phyloP scores from a whole-genome alignment of 2,888 invertebrate species.

The Glaucopsyche alexis region DNA sequence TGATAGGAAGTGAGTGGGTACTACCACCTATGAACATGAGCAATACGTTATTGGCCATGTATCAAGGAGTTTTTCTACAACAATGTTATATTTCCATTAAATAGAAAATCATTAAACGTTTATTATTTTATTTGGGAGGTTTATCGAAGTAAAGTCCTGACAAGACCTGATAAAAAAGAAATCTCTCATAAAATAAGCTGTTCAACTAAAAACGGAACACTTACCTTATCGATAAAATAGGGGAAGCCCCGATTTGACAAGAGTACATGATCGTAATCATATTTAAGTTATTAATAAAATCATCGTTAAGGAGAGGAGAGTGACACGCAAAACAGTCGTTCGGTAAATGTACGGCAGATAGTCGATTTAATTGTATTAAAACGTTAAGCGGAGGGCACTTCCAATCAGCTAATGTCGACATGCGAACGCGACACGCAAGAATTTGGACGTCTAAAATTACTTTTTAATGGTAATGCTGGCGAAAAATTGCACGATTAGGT shows the following conservation, averaged over 20 bases:
- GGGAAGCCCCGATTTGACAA: slow-evolving; percentile 31
- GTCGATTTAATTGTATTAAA: slow-evolving; percentile 79
- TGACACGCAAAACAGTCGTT: slow-evolving; percentile 74
- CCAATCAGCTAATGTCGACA: slow-evolving; percentile 77
- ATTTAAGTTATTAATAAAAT: slow-evolving; percentile 28
- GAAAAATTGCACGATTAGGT: slow-evolving; percentile 33
- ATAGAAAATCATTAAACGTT: too few species aligned
- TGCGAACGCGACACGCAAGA: slow-evolving; percentile 72
- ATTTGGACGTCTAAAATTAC: slow-evolving; percentile 31
- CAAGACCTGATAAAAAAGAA: not conserved
- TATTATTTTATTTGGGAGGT: too few species aligned
- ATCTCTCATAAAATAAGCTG: not conserved
- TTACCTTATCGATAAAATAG: slow-evolving; percentile 29
- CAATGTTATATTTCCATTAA: too few species aligned
- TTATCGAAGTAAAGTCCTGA: too few species aligned
- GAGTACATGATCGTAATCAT: slow-evolving; percentile 34
- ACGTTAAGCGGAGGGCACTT: slow-evolving; percentile 69
- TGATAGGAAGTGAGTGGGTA: too few species aligned
- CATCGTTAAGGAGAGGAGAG: slow-evolving; percentile 26
- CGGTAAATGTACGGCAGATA: slow-evolving; percentile 67
- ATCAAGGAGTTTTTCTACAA: too few species aligned
- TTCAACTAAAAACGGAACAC: slow-evolving; percentile 28
- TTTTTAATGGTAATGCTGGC: slow-evolving; percentile 29
- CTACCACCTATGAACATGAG: too few species aligned
- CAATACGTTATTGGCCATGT: too few species aligned